Evolutionary conservation across 2,113 vertebrate species (phyloP), one percentile per base, ranked within the genome.

Genomic region (Brachirus orientalis): DNA sequence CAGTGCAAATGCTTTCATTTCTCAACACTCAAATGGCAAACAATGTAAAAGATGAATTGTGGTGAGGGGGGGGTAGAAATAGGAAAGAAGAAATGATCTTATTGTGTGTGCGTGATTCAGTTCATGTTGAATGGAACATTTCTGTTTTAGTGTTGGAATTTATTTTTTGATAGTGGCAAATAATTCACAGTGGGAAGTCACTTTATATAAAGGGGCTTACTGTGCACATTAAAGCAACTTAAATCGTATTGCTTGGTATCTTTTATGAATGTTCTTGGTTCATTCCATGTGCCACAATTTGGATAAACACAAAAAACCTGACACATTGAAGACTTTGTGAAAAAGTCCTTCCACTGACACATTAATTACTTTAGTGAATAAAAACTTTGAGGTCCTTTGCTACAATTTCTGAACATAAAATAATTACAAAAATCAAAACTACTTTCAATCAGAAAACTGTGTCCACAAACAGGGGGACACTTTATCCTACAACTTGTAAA

Each of bases 1-100:
- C 79, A 82, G 46, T 71, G 69, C 63, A 75, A 84, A 77, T 43
- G 54, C 80, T 88, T 85, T 76, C 57, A 82, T 86, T 84, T 74
- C 65, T 41, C 65, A 1, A 48, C 11, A 65, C 72, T 72, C 73
- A 81, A 80, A 69, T 75, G 85, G 75, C 80, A 71, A 80, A 83
- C 63, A 77, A 72, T 76, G 68, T 48, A 78, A 78, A 74, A 82
- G 71, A 80, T 55, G 70, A 73, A 75, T 83, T 73, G 60, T 75
- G 76, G 72, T 10, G 22, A 33, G 37, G 35, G n/a, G 55, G 18
- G 77, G 72, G 11, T 22, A 33, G 33, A 35, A 14, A 52, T 18
- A 8, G 9, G 14, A 40, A 33, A 66, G 72, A 35, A 40, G 53
- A 67, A 72, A 70, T 74, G 65, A 83, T 82, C 71, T 82, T 68